Percentiles rank a stretch among this genome's conserved stretches.
Conservation (phyloP, 2,113 vertebrate species). For the Cyphomyrus plagiostoma region DNA sequence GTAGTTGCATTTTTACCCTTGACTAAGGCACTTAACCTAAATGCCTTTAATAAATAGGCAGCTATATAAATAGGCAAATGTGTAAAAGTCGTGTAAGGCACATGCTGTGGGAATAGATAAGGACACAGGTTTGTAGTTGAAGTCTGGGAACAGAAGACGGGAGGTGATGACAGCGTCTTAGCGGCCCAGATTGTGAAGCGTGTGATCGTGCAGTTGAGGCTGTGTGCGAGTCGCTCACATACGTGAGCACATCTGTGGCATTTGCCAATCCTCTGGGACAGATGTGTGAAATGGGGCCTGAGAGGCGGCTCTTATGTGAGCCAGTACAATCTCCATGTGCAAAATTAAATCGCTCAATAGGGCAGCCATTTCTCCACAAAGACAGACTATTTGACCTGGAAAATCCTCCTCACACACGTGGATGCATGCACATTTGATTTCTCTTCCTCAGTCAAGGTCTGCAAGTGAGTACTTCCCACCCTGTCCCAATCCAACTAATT, state of each 20-base stretch:
- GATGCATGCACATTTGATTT: background rate
- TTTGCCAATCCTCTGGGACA: background rate
- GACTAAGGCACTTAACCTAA: conserved; percentile 3
- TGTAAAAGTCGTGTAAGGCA: conserved; percentile 7
- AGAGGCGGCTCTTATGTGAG: conserved; percentile 7
- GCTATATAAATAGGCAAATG: conserved; percentile 15
- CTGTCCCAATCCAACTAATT: conserved; percentile 23
- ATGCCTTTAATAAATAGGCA: conserved; percentile 3
- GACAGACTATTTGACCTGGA: background rate
- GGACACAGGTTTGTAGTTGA: conserved; percentile 3
- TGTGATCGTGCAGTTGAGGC: background rate
- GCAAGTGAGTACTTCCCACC: background rate
- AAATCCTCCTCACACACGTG: background rate
- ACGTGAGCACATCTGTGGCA: background rate
- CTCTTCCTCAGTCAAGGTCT: background rate
- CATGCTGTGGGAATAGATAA: conserved; percentile 2
- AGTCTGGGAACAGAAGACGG: background rate
- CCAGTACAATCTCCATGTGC: background rate
- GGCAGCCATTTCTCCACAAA: background rate
- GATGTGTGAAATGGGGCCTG: background rate
- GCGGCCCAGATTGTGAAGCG: background rate
- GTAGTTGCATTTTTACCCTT: background rate
- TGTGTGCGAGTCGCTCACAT: conserved; percentile 2
- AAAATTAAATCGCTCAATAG: background rate
- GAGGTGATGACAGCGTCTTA: background rate